Conservation (phyloP, 2,888 invertebrate species). For the Digitonthophagus gazella region DNA sequence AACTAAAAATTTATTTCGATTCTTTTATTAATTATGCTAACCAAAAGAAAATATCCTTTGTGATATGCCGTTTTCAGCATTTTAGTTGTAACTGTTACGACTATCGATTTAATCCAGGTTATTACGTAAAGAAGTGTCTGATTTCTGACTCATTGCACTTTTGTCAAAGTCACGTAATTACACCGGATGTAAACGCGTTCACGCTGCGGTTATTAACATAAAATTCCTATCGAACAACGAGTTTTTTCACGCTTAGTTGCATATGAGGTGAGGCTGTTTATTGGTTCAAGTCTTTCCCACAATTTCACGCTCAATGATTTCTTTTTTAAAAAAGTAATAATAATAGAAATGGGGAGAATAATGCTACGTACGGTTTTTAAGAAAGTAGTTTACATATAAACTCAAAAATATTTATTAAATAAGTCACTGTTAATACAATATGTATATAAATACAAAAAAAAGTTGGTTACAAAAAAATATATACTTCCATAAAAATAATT, state of each 20-base stretch:
- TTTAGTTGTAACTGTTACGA: too few relatives aligned
- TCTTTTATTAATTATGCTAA: too few relatives aligned
- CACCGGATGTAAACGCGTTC: not conserved
- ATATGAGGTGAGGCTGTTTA: not conserved
- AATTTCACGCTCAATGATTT: not conserved
- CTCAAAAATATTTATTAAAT: slow-evolving; percentile 13
- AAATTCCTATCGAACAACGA: not conserved
- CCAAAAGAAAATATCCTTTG: too few relatives aligned
- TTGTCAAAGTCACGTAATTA: not conserved
- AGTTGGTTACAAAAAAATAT: slow-evolving; percentile 4
- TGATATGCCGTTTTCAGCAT: too few relatives aligned
- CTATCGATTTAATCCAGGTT: not conserved
- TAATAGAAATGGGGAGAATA: not conserved
- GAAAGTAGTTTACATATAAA: too few relatives aligned
- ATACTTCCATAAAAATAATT: slow-evolving; percentile 2
- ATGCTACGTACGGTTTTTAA: too few relatives aligned
- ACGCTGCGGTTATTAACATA: not conserved
- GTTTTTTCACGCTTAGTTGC: not conserved
- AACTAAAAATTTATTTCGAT: too few relatives aligned
- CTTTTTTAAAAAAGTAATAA: not conserved
- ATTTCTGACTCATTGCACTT: not conserved
- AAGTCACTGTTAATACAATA: slow-evolving; percentile 7
- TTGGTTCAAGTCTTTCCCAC: not conserved
- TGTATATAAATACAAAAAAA: slow-evolving; percentile 29
- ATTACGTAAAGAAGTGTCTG: not conserved